Base-by-base conservation (phyloP, 2,888 invertebrate genomes). In the Tineola bisselliella region DNA sequence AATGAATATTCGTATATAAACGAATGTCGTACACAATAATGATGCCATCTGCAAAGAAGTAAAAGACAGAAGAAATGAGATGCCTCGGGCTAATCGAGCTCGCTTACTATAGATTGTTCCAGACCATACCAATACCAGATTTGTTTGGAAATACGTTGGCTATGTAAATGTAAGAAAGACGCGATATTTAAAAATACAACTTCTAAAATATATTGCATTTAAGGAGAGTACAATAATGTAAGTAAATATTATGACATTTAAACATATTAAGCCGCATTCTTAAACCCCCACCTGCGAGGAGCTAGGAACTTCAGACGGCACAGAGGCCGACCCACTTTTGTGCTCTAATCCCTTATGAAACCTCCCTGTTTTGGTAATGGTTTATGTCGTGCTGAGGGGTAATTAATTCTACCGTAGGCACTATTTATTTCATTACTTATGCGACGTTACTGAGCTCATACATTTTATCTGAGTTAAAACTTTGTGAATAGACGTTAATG, bases 391-490 rank as follows among this genome's bases (percentile, higher is more conserved):
- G 84, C 79, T 77, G 73, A 68, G 64, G 67, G 69, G 79, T 83
- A 84, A 86, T 86, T 84, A 84, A 84, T 86, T 82, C 78, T 69
- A 72, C 66, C 68, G 70, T 68, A 73, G 76, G 74, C 77, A 79
- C 79, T 84, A 84, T 80, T 83, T 84, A 86, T 82, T 82, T 77
- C 76, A 81, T 83, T 82, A 82, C 76, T 72, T 73, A 73, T 72
- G 71, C 70, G 74, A 74, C 74, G 69, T 72, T 66, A 68, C 72
- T 73, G 61, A 72, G 69, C 74, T 72, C 68, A 72, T 77, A 74
- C 75, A 73, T 76, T 74, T 73, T 67, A 68, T 67, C 69, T 73
- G 70, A 77, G 73, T 77, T 74, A 69, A 68, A 77, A 79, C 75
- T 81, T 77, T 69, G 73, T 74, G 59, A 44, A 65, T 71, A 44